Evolutionary conservation across 2,113 vertebrate genomes (phyloP).

Genomic region (Illadopsis cleaveri): DNA sequence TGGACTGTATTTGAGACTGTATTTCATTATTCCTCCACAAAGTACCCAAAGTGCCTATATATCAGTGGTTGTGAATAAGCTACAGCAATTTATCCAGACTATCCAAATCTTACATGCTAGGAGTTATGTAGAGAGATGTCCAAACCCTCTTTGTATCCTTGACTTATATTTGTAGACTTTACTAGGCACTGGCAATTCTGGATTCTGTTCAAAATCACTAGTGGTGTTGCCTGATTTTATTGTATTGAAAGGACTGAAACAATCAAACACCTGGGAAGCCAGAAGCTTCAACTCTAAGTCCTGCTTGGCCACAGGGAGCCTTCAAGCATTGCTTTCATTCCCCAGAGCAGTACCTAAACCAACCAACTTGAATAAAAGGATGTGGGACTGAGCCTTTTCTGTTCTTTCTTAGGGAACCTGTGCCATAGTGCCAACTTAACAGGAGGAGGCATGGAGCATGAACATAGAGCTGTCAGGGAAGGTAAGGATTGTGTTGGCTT

Average conservation of each 20-base stretch:
- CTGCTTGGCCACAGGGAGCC: neutral
- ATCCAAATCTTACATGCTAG: neutral
- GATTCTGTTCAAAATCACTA: neutral
- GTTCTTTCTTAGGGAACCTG: neutral
- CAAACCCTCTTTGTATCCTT: neutral
- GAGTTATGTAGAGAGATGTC: neutral
- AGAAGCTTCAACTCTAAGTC: neutral
- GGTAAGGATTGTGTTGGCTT: neutral
- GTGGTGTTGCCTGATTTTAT: neutral
- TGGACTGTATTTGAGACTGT: neutral
- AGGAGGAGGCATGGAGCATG: neutral
- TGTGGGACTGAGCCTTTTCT: neutral
- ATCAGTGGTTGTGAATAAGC: neutral
- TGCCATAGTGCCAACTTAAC: fast-evolving
- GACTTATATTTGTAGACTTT: neutral
- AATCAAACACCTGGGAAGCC: neutral
- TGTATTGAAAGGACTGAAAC: neutral
- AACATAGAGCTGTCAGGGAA: neutral
- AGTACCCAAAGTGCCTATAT: neutral
- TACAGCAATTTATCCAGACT: neutral
- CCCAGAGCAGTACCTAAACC: neutral
- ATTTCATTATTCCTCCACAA: neutral
- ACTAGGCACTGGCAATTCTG: neutral
- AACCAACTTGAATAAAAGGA: neutral
- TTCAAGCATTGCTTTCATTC: neutral